phyloP scores from a whole-genome alignment of 2,888 invertebrate genomes.

The Chrysina gloriosa region DNA sequence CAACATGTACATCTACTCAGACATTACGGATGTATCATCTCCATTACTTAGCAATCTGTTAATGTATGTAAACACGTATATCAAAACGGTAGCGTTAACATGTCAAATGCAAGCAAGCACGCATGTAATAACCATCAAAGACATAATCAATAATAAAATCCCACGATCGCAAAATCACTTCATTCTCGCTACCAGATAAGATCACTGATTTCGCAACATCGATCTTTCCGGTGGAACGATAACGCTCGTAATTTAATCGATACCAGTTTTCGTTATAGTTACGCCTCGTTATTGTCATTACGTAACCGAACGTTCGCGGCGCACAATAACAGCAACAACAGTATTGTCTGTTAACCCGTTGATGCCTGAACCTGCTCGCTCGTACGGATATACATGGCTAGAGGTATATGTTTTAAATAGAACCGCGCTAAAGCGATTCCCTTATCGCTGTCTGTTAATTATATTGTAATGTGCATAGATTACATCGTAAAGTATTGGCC shows the following conservation, averaged over 20 bases:
- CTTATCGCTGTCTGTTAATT: conserved; percentile 20
- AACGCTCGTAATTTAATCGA: conserved; percentile 23
- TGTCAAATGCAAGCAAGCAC: too few species aligned
- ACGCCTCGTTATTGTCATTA: conserved; percentile 29
- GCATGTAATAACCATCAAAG: too few species aligned
- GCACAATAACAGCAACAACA: conserved; percentile 2
- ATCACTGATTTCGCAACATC: conserved; percentile 15
- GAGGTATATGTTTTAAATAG: conserved; percentile 10
- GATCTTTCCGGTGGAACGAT: neutral
- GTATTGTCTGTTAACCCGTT: neutral
- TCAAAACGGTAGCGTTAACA: too few species aligned
- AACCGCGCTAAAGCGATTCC: conserved; percentile 19
- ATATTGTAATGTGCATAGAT: conserved; percentile 16
- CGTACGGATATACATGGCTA: neutral
- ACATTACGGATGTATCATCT: too few species aligned
- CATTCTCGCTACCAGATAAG: neutral
- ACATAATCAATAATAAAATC: too few species aligned
- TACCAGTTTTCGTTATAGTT: conserved; percentile 23
- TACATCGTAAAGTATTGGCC: conserved; percentile 1
- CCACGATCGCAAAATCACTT: neutral
- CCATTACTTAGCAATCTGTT: too few species aligned
- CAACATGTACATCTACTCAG: too few species aligned
- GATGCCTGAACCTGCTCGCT: neutral
- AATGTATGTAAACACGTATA: too few species aligned
- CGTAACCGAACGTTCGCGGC: neutral